These are phyloP conservation scores for Morpho helenor DNA, from an alignment of 2,888 invertebrate genomes.

Conservation along the genomic window DNA sequence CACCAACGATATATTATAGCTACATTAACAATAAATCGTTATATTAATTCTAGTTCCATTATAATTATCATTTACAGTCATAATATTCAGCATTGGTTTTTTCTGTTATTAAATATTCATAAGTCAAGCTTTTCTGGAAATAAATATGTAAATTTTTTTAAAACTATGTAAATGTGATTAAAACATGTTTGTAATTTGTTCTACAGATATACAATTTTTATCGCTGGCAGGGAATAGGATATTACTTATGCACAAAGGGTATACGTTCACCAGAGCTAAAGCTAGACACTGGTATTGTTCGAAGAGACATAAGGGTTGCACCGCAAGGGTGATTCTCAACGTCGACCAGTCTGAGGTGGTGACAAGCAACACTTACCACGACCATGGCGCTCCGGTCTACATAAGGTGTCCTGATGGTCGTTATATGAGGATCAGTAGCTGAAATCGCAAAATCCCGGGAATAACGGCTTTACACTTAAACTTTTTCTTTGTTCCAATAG, in stretches of 20 bases:
- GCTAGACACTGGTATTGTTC: constrained; percentile 41
- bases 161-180: too few relatives aligned
- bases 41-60: too few relatives aligned
- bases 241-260: constrained; percentile 32
- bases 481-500: background rate
- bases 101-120: too few relatives aligned
- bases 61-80: too few relatives aligned
- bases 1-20: too few relatives aligned
- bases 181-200: background rate
- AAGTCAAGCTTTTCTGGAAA: too few relatives aligned
- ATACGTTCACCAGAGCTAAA: constrained; percentile 35
- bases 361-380: constrained; percentile 28
- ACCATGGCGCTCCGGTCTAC: constrained; percentile 40
- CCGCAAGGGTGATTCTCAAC: constrained; percentile 35
- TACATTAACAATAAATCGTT: too few relatives aligned
- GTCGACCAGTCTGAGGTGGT: constrained; percentile 27
- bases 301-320: constrained; percentile 38
- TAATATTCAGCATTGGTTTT: too few relatives aligned
- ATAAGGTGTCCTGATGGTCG: constrained; percentile 24
- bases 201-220: constrained; percentile 23
- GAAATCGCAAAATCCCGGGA: background rate
- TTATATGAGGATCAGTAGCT: constrained; percentile 34
- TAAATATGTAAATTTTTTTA: too few relatives aligned
- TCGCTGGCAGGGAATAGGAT: constrained; percentile 17
- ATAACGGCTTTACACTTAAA: background rate